phyloP scores from a whole-genome alignment of 2,888 invertebrate genomes.

The Herminia tarsipennalis region DNA sequence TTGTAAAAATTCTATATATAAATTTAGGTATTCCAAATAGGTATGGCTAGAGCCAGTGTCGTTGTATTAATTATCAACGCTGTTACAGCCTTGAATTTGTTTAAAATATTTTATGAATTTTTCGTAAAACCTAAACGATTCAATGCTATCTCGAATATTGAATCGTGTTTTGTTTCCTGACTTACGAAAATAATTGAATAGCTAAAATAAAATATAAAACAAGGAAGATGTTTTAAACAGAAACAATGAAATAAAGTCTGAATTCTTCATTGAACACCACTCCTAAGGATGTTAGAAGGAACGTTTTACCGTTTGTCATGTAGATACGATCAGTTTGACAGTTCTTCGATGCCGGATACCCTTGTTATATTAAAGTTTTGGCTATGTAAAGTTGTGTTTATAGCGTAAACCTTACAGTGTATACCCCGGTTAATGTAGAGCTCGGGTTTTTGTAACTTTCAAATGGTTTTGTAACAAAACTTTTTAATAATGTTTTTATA shows the following conservation, averaged over 20 bases:
- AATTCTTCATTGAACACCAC: background rate
- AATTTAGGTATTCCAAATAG: too few relatives aligned
- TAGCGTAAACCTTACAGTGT: background rate
- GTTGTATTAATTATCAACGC: too few relatives aligned
- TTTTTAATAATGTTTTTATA: background rate
- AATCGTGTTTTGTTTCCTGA: too few relatives aligned
- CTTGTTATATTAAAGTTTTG: conserved; percentile 32
- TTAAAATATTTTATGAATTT: too few relatives aligned
- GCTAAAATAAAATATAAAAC: too few relatives aligned
- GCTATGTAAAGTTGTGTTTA: background rate
- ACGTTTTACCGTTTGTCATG: conserved; percentile 34
- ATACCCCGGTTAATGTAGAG: background rate
- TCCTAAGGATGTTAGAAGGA: conserved; percentile 4
- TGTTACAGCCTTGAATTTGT: too few relatives aligned
- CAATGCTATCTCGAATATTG: too few relatives aligned
- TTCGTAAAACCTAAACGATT: too few relatives aligned
- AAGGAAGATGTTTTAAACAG: too few relatives aligned
- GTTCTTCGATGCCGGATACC: conserved; percentile 30
- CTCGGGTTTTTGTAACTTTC: background rate
- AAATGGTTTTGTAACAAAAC: background rate
- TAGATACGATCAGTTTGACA: conserved; percentile 42
- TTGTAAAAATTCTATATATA: too few relatives aligned
- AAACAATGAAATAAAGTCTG: background rate
- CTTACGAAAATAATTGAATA: too few relatives aligned
- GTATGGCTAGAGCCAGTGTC: too few relatives aligned